Evolutionary conservation across 2,113 vertebrate species (phyloP).

Genomic region (Vidua macroura): DNA sequence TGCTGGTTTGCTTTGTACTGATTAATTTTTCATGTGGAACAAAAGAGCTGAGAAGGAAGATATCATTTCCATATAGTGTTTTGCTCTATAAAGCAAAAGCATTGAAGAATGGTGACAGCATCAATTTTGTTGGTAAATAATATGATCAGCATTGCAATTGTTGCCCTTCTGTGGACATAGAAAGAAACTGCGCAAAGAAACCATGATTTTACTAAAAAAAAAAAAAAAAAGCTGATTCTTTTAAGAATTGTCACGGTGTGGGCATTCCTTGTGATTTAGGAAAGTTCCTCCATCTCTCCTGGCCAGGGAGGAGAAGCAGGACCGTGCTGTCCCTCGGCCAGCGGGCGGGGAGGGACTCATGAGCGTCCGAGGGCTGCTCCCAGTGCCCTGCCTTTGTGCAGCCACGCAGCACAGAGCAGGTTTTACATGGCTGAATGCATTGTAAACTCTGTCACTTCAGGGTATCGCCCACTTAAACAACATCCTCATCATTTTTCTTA

Average conservation of each 20-base stretch:
- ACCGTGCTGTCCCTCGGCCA: neutral
- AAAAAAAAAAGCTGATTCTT: neutral
- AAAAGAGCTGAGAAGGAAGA: neutral
- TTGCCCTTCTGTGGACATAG: neutral
- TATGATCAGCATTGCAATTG: neutral
- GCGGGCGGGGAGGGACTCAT: neutral
- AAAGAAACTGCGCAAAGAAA: neutral
- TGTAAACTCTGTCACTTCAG: conserved; percentile 56
- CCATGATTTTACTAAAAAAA: neutral
- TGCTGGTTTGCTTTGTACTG: neutral
- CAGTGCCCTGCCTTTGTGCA: neutral
- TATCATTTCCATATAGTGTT: neutral
- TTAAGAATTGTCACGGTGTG: rapidly evolving
- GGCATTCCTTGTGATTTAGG: neutral
- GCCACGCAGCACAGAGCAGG: neutral
- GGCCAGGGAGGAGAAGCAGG: neutral
- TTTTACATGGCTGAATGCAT: neutral
- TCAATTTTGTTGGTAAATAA: neutral
- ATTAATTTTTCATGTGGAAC: neutral
- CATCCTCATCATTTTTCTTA: conserved; percentile 61
- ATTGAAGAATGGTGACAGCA: neutral
- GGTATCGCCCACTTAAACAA: conserved; percentile 51
- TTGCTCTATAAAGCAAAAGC: neutral
- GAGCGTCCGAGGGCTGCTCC: neutral
- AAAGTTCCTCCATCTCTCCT: neutral